These are phyloP conservation scores for Porphyrio hochstetteri DNA, from an alignment of 2,113 vertebrate genomes.

Conservation along the genomic window DNA sequence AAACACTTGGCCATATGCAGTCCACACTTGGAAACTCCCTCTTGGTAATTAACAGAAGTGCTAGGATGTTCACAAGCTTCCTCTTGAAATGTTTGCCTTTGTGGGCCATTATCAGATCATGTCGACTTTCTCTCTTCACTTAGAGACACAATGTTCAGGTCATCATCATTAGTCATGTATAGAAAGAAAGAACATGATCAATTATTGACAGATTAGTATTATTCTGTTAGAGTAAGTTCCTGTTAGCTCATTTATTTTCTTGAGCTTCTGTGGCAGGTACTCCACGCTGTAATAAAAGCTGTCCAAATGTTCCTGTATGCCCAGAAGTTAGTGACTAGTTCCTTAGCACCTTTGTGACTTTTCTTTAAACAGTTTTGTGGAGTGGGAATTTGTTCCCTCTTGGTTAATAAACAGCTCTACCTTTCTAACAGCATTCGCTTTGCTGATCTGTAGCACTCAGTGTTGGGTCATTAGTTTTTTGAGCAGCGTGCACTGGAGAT, in stretches of 20 bases:
- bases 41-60: background rate
- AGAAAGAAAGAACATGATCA: background rate
- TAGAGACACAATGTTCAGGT: background rate
- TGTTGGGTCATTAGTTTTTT: background rate
- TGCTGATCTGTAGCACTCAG: rapidly evolving
- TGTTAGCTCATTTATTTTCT: background rate
- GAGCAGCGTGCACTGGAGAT: background rate
- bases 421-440: background rate
- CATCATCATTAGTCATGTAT: background rate
- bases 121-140: background rate
- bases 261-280: background rate
- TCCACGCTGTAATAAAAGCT: background rate
- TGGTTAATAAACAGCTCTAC: background rate
- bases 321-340: background rate
- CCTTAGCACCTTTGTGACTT: background rate
- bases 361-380: background rate
- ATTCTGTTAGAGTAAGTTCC: background rate
- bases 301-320: background rate
- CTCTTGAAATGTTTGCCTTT: constrained; percentile 6
- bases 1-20: background rate
- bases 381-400: background rate
- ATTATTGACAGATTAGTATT: background rate
- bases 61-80: background rate
- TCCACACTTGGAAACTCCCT: background rate
- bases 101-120: background rate